These are phyloP conservation scores for Shargacucullia verbasci DNA, from an alignment of 2,888 invertebrate genomes.

Conservation along the genomic window DNA sequence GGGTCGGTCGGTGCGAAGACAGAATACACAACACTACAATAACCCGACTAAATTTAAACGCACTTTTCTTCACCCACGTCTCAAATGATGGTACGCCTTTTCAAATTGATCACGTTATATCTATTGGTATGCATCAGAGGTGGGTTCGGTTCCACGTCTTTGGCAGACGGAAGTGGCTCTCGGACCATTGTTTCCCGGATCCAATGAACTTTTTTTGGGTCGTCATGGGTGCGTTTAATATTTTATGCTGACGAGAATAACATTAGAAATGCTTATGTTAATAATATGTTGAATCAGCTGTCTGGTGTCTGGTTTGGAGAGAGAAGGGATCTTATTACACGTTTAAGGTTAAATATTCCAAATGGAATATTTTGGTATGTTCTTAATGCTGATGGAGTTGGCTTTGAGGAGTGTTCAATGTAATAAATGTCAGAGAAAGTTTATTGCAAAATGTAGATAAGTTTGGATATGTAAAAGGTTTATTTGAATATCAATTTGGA, in stretches of 20 bases:
- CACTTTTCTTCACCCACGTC: constrained; percentile 16
- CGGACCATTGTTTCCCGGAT: constrained; percentile 78
- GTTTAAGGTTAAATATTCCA: constrained; percentile 28
- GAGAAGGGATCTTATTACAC: constrained; percentile 14
- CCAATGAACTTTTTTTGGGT: constrained; percentile 81
- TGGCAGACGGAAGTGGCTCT: constrained; percentile 75
- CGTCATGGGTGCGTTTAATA: constrained; percentile 59
- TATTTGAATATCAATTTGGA: constrained; percentile 2
- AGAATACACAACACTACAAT: constrained; percentile 55
- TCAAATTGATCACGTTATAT: constrained; percentile 58
- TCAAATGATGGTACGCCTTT: constrained; percentile 38
- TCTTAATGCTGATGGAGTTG: constrained; percentile 19
- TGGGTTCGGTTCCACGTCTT: constrained; percentile 68
- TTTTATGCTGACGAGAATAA: constrained; percentile 43
- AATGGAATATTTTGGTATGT: constrained; percentile 29
- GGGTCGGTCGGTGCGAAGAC: constrained; percentile 53
- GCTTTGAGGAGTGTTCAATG: constrained; percentile 17
- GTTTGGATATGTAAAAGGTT: constrained; percentile 6
- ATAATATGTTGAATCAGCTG: constrained; percentile 57
- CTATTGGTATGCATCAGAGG: constrained; percentile 74
- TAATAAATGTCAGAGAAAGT: constrained; percentile 37
- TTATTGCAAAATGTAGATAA: constrained; percentile 20
- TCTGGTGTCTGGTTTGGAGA: constrained; percentile 29
- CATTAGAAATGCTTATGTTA: constrained; percentile 48
- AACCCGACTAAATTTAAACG: constrained; percentile 40